Base-by-base conservation (phyloP, 1,140 invertebrate genomes). In the Hyposmocoma kahamanoa region DNA sequence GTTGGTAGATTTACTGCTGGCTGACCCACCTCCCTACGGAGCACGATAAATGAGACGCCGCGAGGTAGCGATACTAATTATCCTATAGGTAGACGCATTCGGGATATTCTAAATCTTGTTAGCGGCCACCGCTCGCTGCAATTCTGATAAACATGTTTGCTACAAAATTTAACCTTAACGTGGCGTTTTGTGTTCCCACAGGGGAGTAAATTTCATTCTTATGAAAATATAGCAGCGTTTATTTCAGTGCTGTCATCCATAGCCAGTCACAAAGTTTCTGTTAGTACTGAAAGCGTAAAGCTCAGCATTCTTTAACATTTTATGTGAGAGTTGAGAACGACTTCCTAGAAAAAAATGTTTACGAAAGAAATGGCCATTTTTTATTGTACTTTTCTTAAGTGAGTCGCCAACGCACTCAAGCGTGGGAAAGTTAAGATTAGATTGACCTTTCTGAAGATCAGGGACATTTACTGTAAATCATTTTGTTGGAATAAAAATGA, bases 1-100 rank as follows among this genome's bases (percentile, higher is more conserved):
- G 76, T 79, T 68, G 64, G 67, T 72, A 74, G 76, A 83, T 81
- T 83, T 83, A 80, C 70, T 74, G 72, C 71, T 62, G 57, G 81
- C 71, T 79, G 76, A 81, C 77, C 81, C 68, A 66, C 75, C 72
- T 78, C 78, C 75, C 75, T 48, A 51, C 52, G 72, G 80, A 75
- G 67, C 21, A 72, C 61, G 77, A 82, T 82, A 78, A 79, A 84
- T 82, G 78, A 82, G 81, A 81, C 66, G 77, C 67, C 67, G 62
- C 69, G 63, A 76, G 72, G 69, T 73, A 81, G 72, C 77, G 69
- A 81, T 84, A 84, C 81, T 84, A 84, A 84, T 84, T 84, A 84
- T 79, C 68, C 70, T 80, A 80, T 76, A 76, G 69, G 66, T 79
- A 77, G 59, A 67, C 63, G 59, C 67, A 59, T 71, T 68, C 68